Base-by-base conservation (phyloP, 2,113 vertebrate genomes). In the Nyctibius bracteatus region DNA sequence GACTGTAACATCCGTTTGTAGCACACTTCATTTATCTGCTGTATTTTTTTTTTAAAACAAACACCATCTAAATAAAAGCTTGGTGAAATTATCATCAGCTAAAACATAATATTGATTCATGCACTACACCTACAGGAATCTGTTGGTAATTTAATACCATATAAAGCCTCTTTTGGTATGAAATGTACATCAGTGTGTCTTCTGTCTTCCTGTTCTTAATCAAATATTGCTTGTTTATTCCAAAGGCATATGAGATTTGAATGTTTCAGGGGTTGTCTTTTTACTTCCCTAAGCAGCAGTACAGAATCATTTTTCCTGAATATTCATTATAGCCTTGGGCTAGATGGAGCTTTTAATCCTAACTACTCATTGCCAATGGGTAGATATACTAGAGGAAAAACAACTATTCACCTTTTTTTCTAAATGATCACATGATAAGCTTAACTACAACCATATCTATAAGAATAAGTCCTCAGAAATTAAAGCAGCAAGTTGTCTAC, bases 311-410 rank as follows among this genome's bases (percentile, higher is more conserved):
- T 88, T 94, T 92, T 81, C 93, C 87, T 97, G 95, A 96, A 97
- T 97, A 97, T 97, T 97, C 95, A 96, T 97, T 93, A 94, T 73
- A 96, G 96, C 96, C 95, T 94, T 87, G 88, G 96, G 96, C 90
- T 93, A 94, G 58, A 88, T 88, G 90, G 62, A 94, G 92, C 93
- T 96, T 96, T 96, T 96, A 96, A 96, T 97, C 94, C 92, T 80
- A 94, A 96, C 96, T 83, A 95, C 90, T 96, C 88, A 67, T 90
- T 96, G 96, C 90, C 96, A 95, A 93, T 92, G 93, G 94, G 95
- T 92, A 94, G 94, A 91, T 83, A 94, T 70, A 93, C 78, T 65
- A 91, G 85, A 96, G 93, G 94, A 97, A 96, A 96, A 96, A 93
- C 81, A 97, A 90, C 90, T 86, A 94, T 70, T 94, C 93, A 96